Evolutionary conservation across 1,140 invertebrate genomes (phyloP).

Genomic region (Temnothorax nylanderi): DNA sequence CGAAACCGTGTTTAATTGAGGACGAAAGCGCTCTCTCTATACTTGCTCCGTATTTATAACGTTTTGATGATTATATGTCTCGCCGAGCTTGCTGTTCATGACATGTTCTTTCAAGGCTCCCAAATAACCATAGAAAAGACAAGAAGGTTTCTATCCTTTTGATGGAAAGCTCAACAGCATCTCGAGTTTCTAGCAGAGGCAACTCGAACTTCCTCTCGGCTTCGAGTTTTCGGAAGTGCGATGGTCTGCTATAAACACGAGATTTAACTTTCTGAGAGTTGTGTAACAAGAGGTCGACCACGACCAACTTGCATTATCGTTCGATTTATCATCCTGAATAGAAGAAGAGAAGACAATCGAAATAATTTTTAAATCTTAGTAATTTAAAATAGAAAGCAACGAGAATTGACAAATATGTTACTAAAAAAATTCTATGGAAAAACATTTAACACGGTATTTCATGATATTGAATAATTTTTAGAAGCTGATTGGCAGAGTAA

Average conservation of each 20-base stretch:
- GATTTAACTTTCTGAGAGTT: constrained; percentile 40
- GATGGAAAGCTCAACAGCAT: constrained; percentile 35
- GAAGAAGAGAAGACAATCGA: neutral
- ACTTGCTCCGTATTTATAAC: constrained; percentile 8
- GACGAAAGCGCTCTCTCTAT: neutral
- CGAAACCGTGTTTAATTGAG: neutral
- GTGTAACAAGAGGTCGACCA: constrained; percentile 31
- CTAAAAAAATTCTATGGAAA: neutral
- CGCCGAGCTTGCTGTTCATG: neutral
- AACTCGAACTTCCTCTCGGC: constrained; percentile 34
- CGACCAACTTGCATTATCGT: neutral
- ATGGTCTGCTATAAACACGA: constrained; percentile 28
- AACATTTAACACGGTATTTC: neutral
- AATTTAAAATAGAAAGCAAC: neutral
- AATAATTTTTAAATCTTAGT: neutral
- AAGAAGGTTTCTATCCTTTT: neutral
- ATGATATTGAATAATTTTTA: neutral
- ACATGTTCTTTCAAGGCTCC: neutral
- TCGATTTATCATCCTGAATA: neutral
- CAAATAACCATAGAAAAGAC: constrained; percentile 41
- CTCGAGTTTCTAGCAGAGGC: constrained; percentile 19
- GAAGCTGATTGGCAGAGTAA: neutral
- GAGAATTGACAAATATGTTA: neutral
- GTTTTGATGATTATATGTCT: constrained; percentile 11
- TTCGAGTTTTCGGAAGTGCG: constrained; percentile 35